Evolutionary conservation across 2,113 vertebrate species (phyloP), one percentile per base, ranked within the genome.

Genomic region (Lepisosteus oculatus): DNA sequence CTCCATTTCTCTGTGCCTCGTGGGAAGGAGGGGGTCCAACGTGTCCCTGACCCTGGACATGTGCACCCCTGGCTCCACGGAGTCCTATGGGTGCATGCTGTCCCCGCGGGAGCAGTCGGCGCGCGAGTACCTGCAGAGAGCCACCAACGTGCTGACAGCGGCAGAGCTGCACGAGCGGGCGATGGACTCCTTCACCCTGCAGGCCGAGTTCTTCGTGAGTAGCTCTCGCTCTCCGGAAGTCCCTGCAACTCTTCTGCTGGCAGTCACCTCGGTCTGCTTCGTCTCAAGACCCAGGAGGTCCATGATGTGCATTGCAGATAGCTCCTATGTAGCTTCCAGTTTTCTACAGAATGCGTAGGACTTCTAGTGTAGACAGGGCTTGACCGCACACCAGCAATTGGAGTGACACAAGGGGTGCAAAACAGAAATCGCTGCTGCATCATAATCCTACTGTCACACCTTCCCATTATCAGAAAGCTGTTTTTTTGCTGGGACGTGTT

Each of bases 11-110:
- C 12, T 41, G 8, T 68, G 14, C 29, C 13, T 56, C 29, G 1
- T 63, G 11, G 85, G 75, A 84, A 99, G 97, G 90, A 94, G 97
- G 80, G 97, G 97, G 76, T 99, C 97, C 76, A 99, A 99, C 8
- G 97, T 99, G 80, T 99, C 97, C 0, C 88, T 99, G 80, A 99
- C 97, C 2, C 82, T 99, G 90, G 97, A 98, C 82, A 99, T 99
- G 97, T 99, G 97, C 79, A 96, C 97, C 0, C 95, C 96, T 0
- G 97, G 97, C 82, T 96, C 93, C 87, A 94, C 92, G 0, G 97
- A 98, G 79, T 95, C 95, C 45, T 98, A 97, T 9, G 97, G 95
- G 45, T 94, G 93, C 66, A 86, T 97, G 78, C 93, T 98, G 86
- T 98, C 97, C 15, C 97, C 97, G 1, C 89, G 93, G 12, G 97